A percentile compares a stretch with the other conserved stretches of the same genome.
Conservation (phyloP, 2,113 vertebrate genomes). For the Ctenodactylus gundi region DNA sequence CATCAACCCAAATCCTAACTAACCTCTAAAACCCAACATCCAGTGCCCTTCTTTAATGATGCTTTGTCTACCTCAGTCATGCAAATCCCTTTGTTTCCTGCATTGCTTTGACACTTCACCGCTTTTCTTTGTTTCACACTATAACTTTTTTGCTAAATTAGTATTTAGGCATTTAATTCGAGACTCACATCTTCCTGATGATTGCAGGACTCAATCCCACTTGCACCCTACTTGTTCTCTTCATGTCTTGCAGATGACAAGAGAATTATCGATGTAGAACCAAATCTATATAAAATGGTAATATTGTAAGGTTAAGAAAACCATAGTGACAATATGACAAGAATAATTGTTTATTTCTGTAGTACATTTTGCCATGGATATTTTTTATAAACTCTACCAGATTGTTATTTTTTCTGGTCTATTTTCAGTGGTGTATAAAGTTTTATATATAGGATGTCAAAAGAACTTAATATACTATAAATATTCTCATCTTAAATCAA, state of each 20-base stretch:
- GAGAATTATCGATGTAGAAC: not conserved
- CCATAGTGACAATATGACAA: not conserved
- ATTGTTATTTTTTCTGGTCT: not conserved
- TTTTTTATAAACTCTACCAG: not conserved
- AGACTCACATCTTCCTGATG: not conserved
- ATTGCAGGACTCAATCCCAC: not conserved
- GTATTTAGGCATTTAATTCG: not conserved
- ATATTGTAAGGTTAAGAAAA: not conserved
- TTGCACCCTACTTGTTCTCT: not conserved
- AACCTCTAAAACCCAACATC: not conserved
- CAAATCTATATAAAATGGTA: not conserved
- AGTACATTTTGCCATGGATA: not conserved
- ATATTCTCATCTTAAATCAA: not conserved
- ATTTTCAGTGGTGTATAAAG: not conserved
- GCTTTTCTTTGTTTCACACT: not conserved
- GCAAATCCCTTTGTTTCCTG: not conserved
- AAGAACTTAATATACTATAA: not conserved
- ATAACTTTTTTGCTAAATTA: not conserved
- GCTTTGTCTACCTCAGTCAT: not conserved
- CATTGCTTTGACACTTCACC: not conserved
- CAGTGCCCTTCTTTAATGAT: not conserved
- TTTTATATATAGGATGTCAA: not conserved
- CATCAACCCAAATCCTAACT: not conserved
- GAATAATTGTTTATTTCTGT: not conserved
- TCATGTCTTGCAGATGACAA: not conserved